A percentile compares a stretch with the other conserved stretches of the same genome.
phyloP scores from a whole-genome alignment of 2,888 invertebrate species.

The Cepaea hortensis region DNA sequence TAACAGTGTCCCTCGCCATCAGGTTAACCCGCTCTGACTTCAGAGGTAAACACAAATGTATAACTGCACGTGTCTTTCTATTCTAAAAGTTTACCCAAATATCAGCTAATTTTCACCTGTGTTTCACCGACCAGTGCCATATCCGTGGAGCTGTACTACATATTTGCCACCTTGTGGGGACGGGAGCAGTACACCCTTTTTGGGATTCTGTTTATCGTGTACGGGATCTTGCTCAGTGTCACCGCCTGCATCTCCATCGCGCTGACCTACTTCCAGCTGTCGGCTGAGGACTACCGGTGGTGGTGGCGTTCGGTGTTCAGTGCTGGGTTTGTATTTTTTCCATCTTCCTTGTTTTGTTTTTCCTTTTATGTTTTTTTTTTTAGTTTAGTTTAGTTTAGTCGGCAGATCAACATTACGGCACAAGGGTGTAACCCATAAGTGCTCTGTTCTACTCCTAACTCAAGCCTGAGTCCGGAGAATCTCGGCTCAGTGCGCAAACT shows the following conservation, averaged over 20 bases:
- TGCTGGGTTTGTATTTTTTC: constrained; percentile 75
- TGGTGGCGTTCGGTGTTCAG: constrained; percentile 79
- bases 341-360: background rate
- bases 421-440: no score
- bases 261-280: constrained; percentile 79
- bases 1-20: no score
- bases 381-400: no score
- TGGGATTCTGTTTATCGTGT: constrained; percentile 78
- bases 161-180: constrained; percentile 79
- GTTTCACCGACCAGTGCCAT: constrained; percentile 76
- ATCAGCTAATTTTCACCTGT: background rate
- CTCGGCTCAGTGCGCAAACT: no score
- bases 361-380: no score
- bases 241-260: constrained; percentile 79
- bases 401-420: no score
- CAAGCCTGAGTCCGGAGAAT: no score
- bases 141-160: constrained; percentile 79
- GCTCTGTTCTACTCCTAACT: no score
- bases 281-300: constrained; percentile 79
- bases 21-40: no score
- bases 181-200: constrained; percentile 79
- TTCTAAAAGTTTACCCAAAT: no score
- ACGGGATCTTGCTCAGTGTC: constrained; percentile 78
- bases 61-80: no score
- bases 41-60: no score